These are phyloP conservation scores for Carettochelys insculpta DNA, from an alignment of 2,113 vertebrate genomes.

Conservation along the genomic window DNA sequence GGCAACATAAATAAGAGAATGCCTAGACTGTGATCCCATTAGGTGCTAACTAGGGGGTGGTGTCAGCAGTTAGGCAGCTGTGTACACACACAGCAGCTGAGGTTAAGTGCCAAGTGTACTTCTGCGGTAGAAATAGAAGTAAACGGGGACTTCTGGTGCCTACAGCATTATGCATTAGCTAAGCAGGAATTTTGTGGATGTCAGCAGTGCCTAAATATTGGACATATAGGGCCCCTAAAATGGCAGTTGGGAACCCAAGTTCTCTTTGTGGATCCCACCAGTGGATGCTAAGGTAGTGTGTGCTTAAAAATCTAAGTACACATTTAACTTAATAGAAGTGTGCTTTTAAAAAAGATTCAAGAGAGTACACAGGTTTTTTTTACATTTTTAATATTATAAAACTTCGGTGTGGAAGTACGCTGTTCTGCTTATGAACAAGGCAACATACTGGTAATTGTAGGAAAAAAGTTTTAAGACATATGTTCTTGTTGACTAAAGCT, in stretches of 20 bases:
- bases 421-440: neutral
- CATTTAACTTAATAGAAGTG: neutral
- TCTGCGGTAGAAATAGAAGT: neutral
- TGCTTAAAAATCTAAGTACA: neutral
- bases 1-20: neutral
- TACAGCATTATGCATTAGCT: neutral
- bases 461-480: fast-evolving
- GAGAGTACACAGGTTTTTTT: neutral
- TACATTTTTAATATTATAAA: neutral
- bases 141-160: neutral
- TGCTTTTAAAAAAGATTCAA: neutral
- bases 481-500: neutral
- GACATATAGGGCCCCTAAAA: neutral
- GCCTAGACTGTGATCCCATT: neutral
- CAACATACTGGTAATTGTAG: neutral
- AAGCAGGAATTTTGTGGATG: neutral
- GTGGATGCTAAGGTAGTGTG: neutral
- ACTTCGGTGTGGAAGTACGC: neutral
- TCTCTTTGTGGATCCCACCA: neutral
- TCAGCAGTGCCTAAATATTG: neutral
- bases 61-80: neutral
- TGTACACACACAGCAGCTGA: neutral
- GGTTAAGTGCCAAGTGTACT: neutral
- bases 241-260: neutral
- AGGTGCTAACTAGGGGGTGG: neutral